phyloP scores from a whole-genome alignment of 1,140 invertebrate genomes.

The Vanessa tameamea region DNA sequence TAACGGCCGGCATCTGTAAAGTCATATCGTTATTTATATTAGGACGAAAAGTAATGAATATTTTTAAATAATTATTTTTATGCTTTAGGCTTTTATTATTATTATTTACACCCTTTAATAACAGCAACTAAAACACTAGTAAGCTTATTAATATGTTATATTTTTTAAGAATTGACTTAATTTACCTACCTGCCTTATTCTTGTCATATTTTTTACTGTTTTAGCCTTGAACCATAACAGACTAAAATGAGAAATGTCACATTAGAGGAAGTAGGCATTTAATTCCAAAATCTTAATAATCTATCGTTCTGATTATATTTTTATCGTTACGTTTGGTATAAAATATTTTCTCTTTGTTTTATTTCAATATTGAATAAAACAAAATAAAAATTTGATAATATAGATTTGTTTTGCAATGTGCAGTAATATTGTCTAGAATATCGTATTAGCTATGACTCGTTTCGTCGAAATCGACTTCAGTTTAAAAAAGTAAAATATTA shows the following conservation, averaged over 20 bases:
- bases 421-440: too few relatives aligned
- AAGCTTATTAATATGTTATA: not conserved
- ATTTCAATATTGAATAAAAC: too few relatives aligned
- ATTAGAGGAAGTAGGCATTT: not conserved
- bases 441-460: too few relatives aligned
- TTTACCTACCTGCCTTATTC: conserved; percentile 25
- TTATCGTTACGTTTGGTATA: too few relatives aligned
- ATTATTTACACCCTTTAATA: not conserved
- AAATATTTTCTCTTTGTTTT: too few relatives aligned
- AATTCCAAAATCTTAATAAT: too few relatives aligned
- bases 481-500: too few relatives aligned
- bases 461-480: too few relatives aligned
- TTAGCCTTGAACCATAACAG: not conserved
- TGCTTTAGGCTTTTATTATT: not conserved
- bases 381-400: too few relatives aligned
- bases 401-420: too few relatives aligned
- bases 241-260: too few relatives aligned
- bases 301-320: too few relatives aligned
- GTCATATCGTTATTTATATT: conserved; percentile 26
- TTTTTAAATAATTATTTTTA: not conserved
- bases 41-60: not conserved
- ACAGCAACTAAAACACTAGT: conserved; percentile 1
- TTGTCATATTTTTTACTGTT: conserved; percentile 24
- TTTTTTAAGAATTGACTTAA: conserved; percentile 14
- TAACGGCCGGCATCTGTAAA: conserved; percentile 74